A percentile compares a stretch with the other conserved stretches of the same genome.
These are phyloP conservation scores for Drosophila sproati DNA, from an alignment of 1,140 invertebrate genomes.

Conservation along the genomic window DNA sequence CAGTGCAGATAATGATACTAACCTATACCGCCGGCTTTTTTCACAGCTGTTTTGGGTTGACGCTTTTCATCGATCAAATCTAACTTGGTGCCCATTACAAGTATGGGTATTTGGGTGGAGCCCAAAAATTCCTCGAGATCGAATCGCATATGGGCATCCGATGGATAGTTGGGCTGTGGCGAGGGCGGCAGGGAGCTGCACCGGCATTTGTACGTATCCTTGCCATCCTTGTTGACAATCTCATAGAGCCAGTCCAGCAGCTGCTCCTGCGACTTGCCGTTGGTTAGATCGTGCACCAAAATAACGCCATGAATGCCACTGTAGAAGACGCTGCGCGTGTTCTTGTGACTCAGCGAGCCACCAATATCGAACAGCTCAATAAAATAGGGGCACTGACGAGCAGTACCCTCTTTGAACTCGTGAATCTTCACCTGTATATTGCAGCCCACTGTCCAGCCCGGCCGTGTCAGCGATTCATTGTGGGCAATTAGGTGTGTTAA, in stretches of 20 bases:
- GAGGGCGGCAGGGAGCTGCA: constrained; percentile 39
- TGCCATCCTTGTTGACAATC: constrained; percentile 92
- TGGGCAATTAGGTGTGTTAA: constrained; percentile 96
- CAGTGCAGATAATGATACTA: not conserved
- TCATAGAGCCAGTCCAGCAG: constrained; percentile 96
- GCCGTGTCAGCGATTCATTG: constrained; percentile 92
- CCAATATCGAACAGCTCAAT: constrained; percentile 98
- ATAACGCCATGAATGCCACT: constrained; percentile 96
- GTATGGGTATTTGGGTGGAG: constrained; percentile 92
- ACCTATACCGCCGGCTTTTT: constrained; percentile 88
- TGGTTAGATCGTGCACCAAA: constrained; percentile 97
- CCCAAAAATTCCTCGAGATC: constrained; percentile 97
- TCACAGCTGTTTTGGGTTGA: constrained; percentile 87
- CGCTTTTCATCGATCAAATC: constrained; percentile 92
- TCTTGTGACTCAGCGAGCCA: constrained; percentile 95
- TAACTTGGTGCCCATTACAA: constrained; percentile 96
- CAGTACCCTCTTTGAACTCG: constrained; percentile 97
- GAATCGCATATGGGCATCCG: constrained; percentile 88
- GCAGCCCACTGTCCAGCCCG: constrained; percentile 97
- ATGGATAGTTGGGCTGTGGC: constrained; percentile 31
- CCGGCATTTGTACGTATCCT: constrained; percentile 77
- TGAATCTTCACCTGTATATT: constrained; percentile 98
- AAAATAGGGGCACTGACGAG: constrained; percentile 95
- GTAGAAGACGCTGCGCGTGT: constrained; percentile 96
- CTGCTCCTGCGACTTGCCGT: constrained; percentile 97